These are phyloP conservation scores for Lepus europaeus DNA, from an alignment of 2,113 vertebrate species.

Conservation along the genomic window DNA sequence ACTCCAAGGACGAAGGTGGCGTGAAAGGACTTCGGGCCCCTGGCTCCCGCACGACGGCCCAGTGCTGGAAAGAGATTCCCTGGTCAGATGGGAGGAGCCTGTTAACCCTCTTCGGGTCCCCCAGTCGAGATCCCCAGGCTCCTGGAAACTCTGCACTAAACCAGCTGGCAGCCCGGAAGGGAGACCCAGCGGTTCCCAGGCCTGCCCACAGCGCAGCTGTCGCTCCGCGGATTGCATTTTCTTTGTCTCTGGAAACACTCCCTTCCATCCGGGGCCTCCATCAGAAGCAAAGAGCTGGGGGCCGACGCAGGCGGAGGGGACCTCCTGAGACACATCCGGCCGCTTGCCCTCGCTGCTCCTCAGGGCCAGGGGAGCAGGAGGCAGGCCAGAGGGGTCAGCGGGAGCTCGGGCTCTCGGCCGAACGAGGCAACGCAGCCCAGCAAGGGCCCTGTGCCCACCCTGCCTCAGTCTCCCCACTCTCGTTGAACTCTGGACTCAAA, in stretches of 20 bases:
- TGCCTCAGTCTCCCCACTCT: no score
- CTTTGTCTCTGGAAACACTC: not conserved
- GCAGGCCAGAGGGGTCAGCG: no score
- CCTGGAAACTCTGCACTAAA: not conserved
- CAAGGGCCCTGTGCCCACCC: fast-evolving
- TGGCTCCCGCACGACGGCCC: no score
- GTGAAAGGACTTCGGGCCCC: not conserved
- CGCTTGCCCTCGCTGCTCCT: not conserved
- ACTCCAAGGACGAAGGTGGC: not conserved
- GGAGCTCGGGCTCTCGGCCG: not conserved
- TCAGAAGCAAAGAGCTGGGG: not conserved
- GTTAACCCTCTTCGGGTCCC: not conserved
- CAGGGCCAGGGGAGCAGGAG: not conserved
- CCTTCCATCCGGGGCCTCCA: not conserved
- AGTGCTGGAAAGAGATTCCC: not conserved
- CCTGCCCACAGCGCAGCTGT: not conserved
- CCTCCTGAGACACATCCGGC: not conserved
- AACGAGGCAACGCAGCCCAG: fast-evolving
- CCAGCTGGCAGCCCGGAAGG: no score
- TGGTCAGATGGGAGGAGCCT: not conserved
- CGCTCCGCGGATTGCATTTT: not conserved
- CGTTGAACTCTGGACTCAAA: not conserved
- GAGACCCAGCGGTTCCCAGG: not conserved
- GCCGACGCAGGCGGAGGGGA: no score
- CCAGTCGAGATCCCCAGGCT: not conserved